Evolutionary conservation across 2,888 invertebrate genomes (phyloP), one percentile per base, ranked within the genome.

Genomic region (Eulithis testata): DNA sequence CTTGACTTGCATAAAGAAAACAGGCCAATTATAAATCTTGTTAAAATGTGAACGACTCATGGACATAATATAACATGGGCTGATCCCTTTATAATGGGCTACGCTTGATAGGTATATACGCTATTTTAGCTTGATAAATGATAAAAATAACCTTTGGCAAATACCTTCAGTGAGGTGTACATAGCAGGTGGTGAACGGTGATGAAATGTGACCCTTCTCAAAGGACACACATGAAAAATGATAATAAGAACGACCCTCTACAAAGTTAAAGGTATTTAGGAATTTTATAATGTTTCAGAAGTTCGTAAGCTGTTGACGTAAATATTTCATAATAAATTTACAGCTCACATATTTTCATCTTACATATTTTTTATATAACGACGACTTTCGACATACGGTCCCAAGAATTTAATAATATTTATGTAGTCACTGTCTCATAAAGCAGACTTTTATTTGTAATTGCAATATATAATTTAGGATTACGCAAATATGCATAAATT

Each of bases 281-380:
- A 21, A 21, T 49, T 49, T 49, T 14, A 21, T 49, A 49, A 49
- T 49, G 74, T 69, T 65, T 64, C 73, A 76, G 68, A 69, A 72
- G 65, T 71, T 60, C 59, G 57, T 61, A 57, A 71, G 71, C 65
- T 73, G 74, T 74, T 72, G 71, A 75, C 73, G 74, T 79, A 81
- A 83, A 82, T 82, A 83, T 83, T 86, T 80, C 77, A 79, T 80
- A 77, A 73, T 74, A 83, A 80, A 69, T 82, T 82, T 66, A 73
- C 61, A 74, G 76, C 80, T 75, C 74, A 76, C 57, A 62, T 81
- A 83, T 83, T 82, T 82, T 82, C 72, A 75, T 76, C 69, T 68
- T 75, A 81, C 81, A 76, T 80, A n/a, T n/a, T n/a, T n/a, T n/a
- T n/a, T n/a, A n/a, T n/a, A n/a, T 79, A 65, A 67, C 71, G 76